phyloP scores from a whole-genome alignment of 2,888 invertebrate species.

The Callyntrura guangdongensis region DNA sequence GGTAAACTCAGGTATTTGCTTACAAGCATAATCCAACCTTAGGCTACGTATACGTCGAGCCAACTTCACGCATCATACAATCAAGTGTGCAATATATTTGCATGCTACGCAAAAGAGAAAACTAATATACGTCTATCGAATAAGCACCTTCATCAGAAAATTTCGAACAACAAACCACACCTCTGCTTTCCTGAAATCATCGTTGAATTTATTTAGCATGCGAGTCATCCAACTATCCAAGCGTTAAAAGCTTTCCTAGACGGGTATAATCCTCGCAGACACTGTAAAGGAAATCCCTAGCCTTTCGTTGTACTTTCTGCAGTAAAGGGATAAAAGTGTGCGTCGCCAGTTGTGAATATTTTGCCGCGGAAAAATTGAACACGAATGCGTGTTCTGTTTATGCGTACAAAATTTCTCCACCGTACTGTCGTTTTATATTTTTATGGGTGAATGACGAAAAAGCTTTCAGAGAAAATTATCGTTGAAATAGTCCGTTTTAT shows the following conservation, averaged over 20 bases:
- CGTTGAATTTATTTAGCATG: constrained; percentile 40
- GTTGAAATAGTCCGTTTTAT: not conserved
- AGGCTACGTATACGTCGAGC: no score
- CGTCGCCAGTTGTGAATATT: constrained; percentile 9
- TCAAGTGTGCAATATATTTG: not conserved
- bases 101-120: not conserved
- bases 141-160: not conserved
- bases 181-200: not conserved
- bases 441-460: not conserved
- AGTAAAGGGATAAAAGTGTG: not conserved
- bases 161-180: not conserved
- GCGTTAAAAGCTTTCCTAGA: constrained; percentile 67
- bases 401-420: not conserved
- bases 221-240: constrained; percentile 55
- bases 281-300: not conserved
- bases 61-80: no score
- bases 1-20: no score
- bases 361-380: not conserved
- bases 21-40: no score
- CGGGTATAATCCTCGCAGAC: constrained; percentile 58
- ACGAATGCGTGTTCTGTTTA: not conserved
- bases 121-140: not conserved
- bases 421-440: not conserved
- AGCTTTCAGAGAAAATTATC: constrained; percentile 18
- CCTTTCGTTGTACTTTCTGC: not conserved